Evolutionary conservation across 2,113 vertebrate genomes (phyloP), one percentile per base, ranked within the genome.

Genomic region (Microcebus ravelobensis): DNA sequence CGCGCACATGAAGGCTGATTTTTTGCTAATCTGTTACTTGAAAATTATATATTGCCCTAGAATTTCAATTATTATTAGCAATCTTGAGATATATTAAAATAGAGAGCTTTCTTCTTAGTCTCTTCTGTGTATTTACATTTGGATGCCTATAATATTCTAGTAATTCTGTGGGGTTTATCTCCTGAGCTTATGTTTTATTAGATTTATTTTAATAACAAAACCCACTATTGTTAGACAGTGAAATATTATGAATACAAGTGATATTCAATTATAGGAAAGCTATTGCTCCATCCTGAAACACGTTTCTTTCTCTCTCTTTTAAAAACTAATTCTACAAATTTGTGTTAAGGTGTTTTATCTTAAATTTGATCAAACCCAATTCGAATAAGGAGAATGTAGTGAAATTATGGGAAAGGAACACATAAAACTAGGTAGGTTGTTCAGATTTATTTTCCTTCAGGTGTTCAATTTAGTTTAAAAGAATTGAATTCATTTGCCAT

Each of bases 331-430:
- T 97, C 84, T 94, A 91, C 55, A 96, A 96, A 97, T 96, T 92
- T 92, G 70, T 82, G 85, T 94, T 95, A 95, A 96, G 87, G 74
- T 95, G 34, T 63, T 97, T 96, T 84, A 97, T 97, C 95, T 97
- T 92, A 96, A 98, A 96, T 97, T 95, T 97, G 84, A 97, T 97
- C 97, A 94, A 82, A 96, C 52, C 52, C 84, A 96, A 80, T 97
- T 96, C 94, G 96, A 91, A 94, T 85, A 97, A 93, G 61, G 59
- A 39, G 79, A 95, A 63, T 80, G 61, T 36, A 86, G 85, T 83
- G 87, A 96, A 96, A 95, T 96, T 85, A 96, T 61, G 80, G 36
- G 77, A 92, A 85, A 92, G 50, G 31, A 97, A 70, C 27, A 79
- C 31, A 92, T 45, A 94, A 95, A 97, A 96, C 59, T 25, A 80